A percentile compares a stretch with the other conserved stretches of the same genome.
Evolutionary conservation across 2,113 vertebrate species (phyloP).

Genomic region (Sinocyclocheilus maitianheensis): DNA sequence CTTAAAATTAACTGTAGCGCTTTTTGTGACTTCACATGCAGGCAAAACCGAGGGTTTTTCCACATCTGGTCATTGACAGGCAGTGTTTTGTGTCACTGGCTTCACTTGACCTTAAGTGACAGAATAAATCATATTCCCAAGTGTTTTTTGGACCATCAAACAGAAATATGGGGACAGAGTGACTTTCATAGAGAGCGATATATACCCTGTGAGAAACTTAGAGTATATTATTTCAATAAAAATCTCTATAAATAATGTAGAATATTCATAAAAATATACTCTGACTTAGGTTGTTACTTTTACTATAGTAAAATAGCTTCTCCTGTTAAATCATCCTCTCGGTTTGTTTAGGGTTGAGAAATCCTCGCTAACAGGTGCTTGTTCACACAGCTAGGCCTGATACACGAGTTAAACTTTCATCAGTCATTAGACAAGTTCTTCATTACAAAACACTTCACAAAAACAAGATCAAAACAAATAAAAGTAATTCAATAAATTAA

Average conservation of each 20-base stretch:
- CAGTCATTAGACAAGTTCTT: not conserved
- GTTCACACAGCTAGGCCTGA: conserved; percentile 13
- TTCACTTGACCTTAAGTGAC: not conserved
- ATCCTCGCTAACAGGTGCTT: not conserved
- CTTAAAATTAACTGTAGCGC: conserved; percentile 1
- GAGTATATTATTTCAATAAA: conserved; percentile 33
- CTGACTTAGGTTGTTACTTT: conserved; percentile 34
- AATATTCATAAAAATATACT: conserved; percentile 53
- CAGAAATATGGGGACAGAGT: conserved; percentile 25
- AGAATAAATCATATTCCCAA: conserved; percentile 29
- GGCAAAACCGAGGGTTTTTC: conserved; percentile 1
- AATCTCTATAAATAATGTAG: conserved; percentile 51
- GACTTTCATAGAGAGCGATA: not conserved
- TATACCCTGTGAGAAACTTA: conserved; percentile 25
- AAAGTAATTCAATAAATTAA: conserved; percentile 54
- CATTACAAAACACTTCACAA: conserved; percentile 32
- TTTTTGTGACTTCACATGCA: not conserved
- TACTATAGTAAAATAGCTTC: conserved; percentile 31
- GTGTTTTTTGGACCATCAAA: not conserved
- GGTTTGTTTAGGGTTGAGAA: conserved; percentile 19
- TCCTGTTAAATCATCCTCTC: not conserved
- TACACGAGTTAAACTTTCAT: not conserved
- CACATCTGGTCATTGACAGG: conserved; percentile 32
- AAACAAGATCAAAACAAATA: conserved; percentile 11
- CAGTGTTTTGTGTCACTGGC: conserved; percentile 35